Evolutionary conservation across 2,113 vertebrate genomes (phyloP), one percentile per base, ranked within the genome.

Genomic region (Catharus fuscescens): DNA sequence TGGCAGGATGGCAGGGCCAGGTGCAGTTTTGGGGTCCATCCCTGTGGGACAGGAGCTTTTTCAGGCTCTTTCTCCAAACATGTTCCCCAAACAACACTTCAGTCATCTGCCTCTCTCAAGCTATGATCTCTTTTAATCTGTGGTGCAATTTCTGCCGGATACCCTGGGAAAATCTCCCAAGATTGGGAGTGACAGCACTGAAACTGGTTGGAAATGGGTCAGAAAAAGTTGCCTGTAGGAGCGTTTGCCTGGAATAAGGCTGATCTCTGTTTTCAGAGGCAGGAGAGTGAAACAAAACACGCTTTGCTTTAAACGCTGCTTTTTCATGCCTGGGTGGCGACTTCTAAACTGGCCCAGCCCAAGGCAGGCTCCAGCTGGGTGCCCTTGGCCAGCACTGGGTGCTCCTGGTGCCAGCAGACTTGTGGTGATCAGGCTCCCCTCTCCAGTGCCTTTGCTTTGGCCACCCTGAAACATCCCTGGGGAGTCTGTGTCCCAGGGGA

Each of bases 111-210:
- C 67, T 42, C 54, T 87, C 69, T 76, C 1, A 1, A 86, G 50
- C 66, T 60, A 71, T 81, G 72, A 71, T 93, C 65, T 80, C 50
- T 45, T 90, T 67, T 93, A 88, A 93, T 81, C 47, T 7, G 29
- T 28, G 67, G 88, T 42, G 61, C 77, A 59, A 31, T 82, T 95
- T 96, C 93, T 66, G 66, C 86, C 17, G 34, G 86, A 90, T 78
- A 45, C 45, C 50, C 67, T 94, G 88, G 87, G 84, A 93, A 86
- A 78, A 92, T 48, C 83, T 95, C 50, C 86, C 60, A 44, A 70
- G 88, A 94, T 87, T 79, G 86, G 89, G 85, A 86, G 78, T 73
- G 92, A 81, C 56, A 80, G 52, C 71, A 8, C 70, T 92, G 88
- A 95, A 90, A 88, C 20, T 0, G 3, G 18, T 36, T 69, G 40